Evolutionary conservation across 2,113 vertebrate genomes (phyloP).

Genomic region (Nipponia nippon): DNA sequence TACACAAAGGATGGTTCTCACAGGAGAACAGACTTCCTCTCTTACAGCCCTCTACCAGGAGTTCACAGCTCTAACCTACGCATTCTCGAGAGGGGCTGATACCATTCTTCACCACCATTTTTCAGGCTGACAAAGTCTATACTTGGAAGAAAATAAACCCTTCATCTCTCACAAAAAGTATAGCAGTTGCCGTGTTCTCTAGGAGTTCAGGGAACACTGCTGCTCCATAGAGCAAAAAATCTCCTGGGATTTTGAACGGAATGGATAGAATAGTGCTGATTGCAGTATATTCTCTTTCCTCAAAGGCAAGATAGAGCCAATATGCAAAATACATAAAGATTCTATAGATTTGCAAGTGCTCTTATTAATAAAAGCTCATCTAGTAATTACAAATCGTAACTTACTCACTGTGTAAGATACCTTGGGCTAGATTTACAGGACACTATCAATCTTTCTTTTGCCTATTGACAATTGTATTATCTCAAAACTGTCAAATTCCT

Average conservation of each 20-base stretch:
- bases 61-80: neutral
- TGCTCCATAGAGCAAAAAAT: neutral
- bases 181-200: neutral
- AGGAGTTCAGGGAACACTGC: neutral
- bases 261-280: neutral
- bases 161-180: neutral
- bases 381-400: neutral
- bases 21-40: neutral
- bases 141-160: neutral
- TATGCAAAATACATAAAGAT: neutral
- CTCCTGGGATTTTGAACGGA: neutral
- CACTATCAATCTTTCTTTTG: neutral
- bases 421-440: neutral
- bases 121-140: neutral
- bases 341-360: neutral
- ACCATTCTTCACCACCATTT: neutral
- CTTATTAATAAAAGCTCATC: neutral
- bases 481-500: neutral
- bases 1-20: neutral
- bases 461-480: neutral
- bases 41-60: neutral
- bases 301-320: neutral
- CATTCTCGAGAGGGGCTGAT: neutral
- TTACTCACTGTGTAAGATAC: neutral
- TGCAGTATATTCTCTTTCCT: neutral